These are phyloP conservation scores for Bradypus variegatus DNA, from an alignment of 2,797 vertebrate genomes.

Conservation along the genomic window DNA sequence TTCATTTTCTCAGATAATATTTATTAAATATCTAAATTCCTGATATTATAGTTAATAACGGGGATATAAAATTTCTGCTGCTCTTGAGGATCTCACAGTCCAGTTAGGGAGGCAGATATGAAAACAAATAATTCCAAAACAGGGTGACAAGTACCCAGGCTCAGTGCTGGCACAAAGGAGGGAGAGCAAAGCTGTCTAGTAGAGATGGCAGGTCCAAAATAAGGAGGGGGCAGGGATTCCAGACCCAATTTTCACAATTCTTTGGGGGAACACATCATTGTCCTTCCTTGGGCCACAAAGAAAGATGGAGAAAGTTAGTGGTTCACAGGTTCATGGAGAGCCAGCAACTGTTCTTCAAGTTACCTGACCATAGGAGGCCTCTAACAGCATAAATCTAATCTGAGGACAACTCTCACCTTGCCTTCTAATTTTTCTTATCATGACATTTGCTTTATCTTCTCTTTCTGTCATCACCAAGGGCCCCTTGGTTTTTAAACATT, in stretches of 20 bases:
- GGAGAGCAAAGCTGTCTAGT: neutral
- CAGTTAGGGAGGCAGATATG: neutral
- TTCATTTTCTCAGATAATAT: neutral
- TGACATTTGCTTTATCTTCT: neutral
- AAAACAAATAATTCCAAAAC: neutral
- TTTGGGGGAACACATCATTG: neutral
- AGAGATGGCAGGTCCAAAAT: neutral
- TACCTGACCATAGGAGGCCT: neutral
- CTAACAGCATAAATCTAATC: neutral
- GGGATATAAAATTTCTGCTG: neutral
- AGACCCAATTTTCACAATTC: neutral
- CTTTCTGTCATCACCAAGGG: neutral
- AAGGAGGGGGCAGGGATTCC: too few relatives aligned
- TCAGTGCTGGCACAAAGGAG: neutral
- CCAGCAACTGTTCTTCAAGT: too few relatives aligned
- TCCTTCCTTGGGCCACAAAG: neutral
- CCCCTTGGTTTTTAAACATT: neutral
- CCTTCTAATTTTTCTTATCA: neutral
- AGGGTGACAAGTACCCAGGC: neutral
- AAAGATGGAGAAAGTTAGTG: neutral
- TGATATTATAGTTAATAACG: neutral
- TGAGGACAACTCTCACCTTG: neutral
- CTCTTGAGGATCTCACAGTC: neutral
- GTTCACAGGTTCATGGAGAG: neutral
- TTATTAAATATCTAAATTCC: neutral